Evolutionary conservation across 2,113 vertebrate genomes (phyloP).

Genomic region (Hydropotes inermis): DNA sequence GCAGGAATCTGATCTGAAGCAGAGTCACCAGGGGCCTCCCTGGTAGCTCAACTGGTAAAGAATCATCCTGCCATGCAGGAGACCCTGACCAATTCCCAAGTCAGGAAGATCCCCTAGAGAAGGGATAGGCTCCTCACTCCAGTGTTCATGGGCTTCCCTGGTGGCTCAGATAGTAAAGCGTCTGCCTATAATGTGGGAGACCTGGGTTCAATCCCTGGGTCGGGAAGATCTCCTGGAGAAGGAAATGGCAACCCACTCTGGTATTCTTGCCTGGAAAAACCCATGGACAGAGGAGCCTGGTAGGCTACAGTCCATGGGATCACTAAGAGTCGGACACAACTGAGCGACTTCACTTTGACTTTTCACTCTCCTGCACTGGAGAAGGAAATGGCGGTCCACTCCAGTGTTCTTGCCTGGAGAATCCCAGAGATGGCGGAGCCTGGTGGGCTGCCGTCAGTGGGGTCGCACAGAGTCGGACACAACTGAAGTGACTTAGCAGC

Average conservation of each 20-base stretch:
- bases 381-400: no score
- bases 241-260: background rate
- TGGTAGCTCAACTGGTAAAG: background rate
- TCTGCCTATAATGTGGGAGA: background rate
- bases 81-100: background rate
- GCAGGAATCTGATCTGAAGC: background rate
- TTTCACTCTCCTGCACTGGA: no score
- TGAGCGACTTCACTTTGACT: no score
- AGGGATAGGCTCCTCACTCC: background rate
- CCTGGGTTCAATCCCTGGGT: background rate
- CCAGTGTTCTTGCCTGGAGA: no score
- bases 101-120: background rate
- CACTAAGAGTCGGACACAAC: background rate
- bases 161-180: background rate
- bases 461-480: no score
- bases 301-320: background rate
- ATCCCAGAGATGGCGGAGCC: no score
- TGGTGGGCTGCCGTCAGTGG: no score
- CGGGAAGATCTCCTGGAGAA: background rate
- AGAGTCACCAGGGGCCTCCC: background rate
- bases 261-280: background rate
- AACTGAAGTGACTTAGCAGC: background rate
- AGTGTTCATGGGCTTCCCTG: background rate
- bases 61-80: background rate
- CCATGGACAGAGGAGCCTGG: background rate